Conservation (phyloP, 2,888 invertebrate genomes). For the Erebia palarica region DNA sequence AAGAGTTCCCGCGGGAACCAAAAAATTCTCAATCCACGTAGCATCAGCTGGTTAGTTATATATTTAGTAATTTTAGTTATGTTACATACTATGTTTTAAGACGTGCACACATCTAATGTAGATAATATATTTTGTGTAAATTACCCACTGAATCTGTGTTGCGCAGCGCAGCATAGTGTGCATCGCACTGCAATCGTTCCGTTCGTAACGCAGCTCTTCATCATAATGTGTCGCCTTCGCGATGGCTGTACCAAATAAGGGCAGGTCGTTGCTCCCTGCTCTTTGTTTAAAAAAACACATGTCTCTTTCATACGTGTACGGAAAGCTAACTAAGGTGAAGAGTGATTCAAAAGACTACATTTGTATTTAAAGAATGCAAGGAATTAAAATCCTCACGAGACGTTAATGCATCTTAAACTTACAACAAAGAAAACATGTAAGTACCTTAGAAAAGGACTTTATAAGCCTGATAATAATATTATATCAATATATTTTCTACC, state of each 20-base stretch:
- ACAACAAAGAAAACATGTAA: slow-evolving; percentile 32
- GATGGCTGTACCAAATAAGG: slow-evolving; percentile 73
- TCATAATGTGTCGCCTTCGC: slow-evolving; percentile 45
- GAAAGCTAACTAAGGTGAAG: slow-evolving; percentile 62
- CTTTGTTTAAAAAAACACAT: slow-evolving; percentile 76
- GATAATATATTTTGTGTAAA: background rate
- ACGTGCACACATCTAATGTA: background rate
- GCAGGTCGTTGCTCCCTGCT: slow-evolving; percentile 69
- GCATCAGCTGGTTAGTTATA: too few relatives aligned
- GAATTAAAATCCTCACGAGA: slow-evolving; percentile 49
- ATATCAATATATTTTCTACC: background rate
- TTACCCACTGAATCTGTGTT: slow-evolving; percentile 2
- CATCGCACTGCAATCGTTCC: slow-evolving; percentile 16
- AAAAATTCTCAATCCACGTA: too few relatives aligned
- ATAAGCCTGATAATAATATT: background rate
- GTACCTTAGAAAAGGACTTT: background rate
- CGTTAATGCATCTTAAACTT: slow-evolving; percentile 34
- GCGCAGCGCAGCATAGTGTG: slow-evolving; percentile 15
- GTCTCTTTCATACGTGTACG: slow-evolving; percentile 65
- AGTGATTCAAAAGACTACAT: slow-evolving; percentile 55
- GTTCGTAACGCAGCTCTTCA: slow-evolving; percentile 41
- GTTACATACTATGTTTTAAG: too few relatives aligned
- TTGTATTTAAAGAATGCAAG: slow-evolving; percentile 51
- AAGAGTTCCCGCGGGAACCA: too few relatives aligned
- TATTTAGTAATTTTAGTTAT: too few relatives aligned